Base-by-base conservation (phyloP, 1,140 invertebrate genomes). In the Drosophila rufa region DNA sequence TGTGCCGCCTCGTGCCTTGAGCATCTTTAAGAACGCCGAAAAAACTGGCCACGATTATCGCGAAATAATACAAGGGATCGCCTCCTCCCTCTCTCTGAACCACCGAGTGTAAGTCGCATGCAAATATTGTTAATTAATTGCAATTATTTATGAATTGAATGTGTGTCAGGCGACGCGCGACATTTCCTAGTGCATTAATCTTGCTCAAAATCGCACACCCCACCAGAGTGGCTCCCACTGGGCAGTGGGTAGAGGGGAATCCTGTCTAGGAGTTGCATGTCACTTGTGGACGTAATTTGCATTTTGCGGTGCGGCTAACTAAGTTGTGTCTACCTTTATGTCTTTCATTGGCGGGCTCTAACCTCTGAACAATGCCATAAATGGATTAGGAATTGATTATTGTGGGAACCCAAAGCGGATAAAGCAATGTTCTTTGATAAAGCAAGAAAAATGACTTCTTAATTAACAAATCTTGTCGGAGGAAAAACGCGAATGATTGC, bases 121-220 rank as follows among this genome's bases (percentile, higher is more conserved):
- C 59, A 75, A 82, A 82, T 82, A 64, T 79, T 45, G 50, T 79
- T 80, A 83, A 87, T 89, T 74, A 87, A 84, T 66, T 78, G 73
- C 80, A 78, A 80, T 83, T 80, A 89, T 83, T 84, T 89, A 83
- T 87, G 68, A 78, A 74, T 71, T 79, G 82, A 71, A 81, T 77
- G 73, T 82, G 68, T 82, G 80, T 61, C 80, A 75, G 59, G 48
- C 78, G 57, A 50, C 73, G 61, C 60, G 60, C 50, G 74, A 80
- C 73, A 89, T 65, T 87, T 87, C 83, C 83, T 87, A 69, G 83
- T 62, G 81, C 79, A 89, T 86, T 80, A 74, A 77, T 86, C 83
- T 83, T 86, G 80, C 67, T 87, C 71, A 80, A 81, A 62, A 69
- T 55, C 53, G 25, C 61, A 42, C 68, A 50, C 46, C 70, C 69